Base-by-base conservation (phyloP, 2,113 vertebrate species). In the Dicaeum eximium region DNA sequence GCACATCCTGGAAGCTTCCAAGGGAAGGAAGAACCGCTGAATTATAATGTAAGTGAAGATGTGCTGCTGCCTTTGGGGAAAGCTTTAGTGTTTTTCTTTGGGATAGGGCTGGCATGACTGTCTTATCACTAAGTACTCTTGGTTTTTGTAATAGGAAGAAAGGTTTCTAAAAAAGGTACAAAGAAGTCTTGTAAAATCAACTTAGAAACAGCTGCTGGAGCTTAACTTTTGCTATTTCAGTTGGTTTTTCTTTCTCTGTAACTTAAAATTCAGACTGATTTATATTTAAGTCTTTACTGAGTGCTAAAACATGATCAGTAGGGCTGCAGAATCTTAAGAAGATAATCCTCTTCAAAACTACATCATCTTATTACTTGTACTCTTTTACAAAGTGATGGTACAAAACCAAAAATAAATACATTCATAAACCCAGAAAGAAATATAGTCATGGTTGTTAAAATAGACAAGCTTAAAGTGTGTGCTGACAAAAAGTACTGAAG, bases 11-110 rank as follows among this genome's bases (percentile, higher is more conserved):
- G 84, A 92, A 90, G 24, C 57, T 86, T 86, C 57, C 82, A 84
- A 88, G 80, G 75, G 42, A 66, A 79, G 72, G 75, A 86, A 48
- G 75, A 48, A 86, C 65, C 24, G 35, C 86, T 90, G 88, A 90
- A 75, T 92, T 86, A 84, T 4, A 93, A 88, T 11, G 94, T 96
- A 93, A 96, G 95, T 96, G 75, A 80, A 45, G 53, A 80, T 74
- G 65, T 4, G 8, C 61, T 69, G 50, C 65, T 93, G 80, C 48
- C 78, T 31, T 9, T 37, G n/a, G 30, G 60, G 67, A 90, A 60
- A 44, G 30, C 42, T 44, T 23, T 7, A 21, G 15, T 35, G 31
- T 24, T 72, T 54, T 54, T 44, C 28, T 80, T 67, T 67, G 89
- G 58, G 48, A 74, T 5, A 74, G 33, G 61, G 42, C n/a, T 90